Base-by-base conservation (phyloP, 1,140 invertebrate species). In the Papilio xuthus region DNA sequence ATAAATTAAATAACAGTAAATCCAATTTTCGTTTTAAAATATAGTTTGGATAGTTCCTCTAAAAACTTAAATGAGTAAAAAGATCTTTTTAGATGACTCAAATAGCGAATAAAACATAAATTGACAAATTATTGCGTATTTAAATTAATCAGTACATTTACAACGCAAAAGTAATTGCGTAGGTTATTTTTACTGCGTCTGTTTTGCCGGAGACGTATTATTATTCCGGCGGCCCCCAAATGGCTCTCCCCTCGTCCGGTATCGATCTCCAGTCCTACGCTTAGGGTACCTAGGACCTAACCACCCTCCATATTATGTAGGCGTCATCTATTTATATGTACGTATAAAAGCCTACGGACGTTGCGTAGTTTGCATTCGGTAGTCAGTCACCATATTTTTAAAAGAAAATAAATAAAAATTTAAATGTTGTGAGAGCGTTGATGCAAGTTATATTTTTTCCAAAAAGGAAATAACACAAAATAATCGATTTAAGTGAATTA, bases 251-350 rank as follows among this genome's bases (percentile, higher is more conserved):
- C 88, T 86, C 82, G 75, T 69, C 70, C 76, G 69, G 80, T 90
- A 91, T 91, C 82, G 90, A 89, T 89, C 86, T 81, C 69, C 82
- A 81, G 78, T 77, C 80, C 79, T 69, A 56, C 81, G 84, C 86
- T 81, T 85, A 87, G 86, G 84, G 83, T 82, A 84, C 84, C 87
- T 89, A 90, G 84, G 47, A 78, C 78, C 23, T 42, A 72, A 47
- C 41, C 37, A 44, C 37, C 70, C 70, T 42, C 20, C 37, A n/a
- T 41, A 37, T 42, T 37, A 4, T 41, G 41, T 71, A 71, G 32
- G 42, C 60, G 56, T 18, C 28, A 63, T 63, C 23, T 28, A 28
- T 60, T 60, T 60, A 60, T 60, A 63, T 23, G 9, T 63, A 10
- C 28, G n/a, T n/a, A 28, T 63, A 32, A 63, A 32, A 13, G 13